These are phyloP conservation scores for Apotomis turbidana DNA, from an alignment of 2,888 invertebrate species.

Conservation along the genomic window DNA sequence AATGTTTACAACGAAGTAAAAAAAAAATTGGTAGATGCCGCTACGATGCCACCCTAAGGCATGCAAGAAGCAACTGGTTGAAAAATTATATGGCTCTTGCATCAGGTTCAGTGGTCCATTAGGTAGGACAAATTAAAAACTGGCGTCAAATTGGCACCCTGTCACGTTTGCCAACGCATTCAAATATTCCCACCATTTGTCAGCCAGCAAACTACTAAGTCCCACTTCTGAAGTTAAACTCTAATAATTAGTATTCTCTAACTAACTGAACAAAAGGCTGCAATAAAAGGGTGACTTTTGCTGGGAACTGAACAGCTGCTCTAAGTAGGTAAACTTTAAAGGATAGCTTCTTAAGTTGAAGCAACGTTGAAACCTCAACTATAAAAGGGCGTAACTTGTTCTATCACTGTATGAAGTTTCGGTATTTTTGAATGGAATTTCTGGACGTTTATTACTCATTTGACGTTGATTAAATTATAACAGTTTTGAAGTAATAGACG, in stretches of 20 bases:
- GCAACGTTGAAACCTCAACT: neutral
- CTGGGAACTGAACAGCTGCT: constrained; percentile 9
- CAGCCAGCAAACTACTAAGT: neutral
- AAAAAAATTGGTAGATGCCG: no score
- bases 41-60: no score
- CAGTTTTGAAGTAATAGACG: constrained; percentile 19
- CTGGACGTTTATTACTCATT: constrained; percentile 16
- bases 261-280: neutral
- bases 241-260: neutral
- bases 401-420: neutral
- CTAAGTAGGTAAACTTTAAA: constrained; percentile 18
- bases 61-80: no score
- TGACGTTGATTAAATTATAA: constrained; percentile 33
- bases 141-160: no score
- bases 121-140: no score
- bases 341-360: constrained; percentile 25
- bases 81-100: no score
- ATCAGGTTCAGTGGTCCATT: no score
- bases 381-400: neutral
- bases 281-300: neutral
- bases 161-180: neutral
- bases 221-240: neutral
- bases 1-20: no score
- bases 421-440: neutral
- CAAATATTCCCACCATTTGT: neutral